Evolutionary conservation across 1,140 invertebrate species (phyloP).

Genomic region (Ptiloglossa arizonensis): DNA sequence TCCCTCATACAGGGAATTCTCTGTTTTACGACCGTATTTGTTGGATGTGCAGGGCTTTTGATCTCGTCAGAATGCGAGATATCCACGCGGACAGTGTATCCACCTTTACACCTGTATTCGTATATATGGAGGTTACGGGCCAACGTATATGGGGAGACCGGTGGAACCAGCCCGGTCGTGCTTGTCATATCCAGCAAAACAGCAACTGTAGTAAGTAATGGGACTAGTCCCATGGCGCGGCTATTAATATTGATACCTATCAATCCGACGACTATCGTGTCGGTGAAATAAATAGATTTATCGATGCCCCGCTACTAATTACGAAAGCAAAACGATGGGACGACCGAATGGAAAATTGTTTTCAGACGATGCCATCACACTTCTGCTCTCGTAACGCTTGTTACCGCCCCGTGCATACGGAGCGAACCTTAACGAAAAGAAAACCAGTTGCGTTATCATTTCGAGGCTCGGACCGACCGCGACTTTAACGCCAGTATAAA

Average conservation of each 20-base stretch:
- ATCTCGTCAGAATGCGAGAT: slow-evolving; percentile 76
- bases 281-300: slow-evolving; percentile 15
- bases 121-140: slow-evolving; percentile 63
- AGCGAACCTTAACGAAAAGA: no score
- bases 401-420: no score
- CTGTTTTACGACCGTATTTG: slow-evolving; percentile 67
- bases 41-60: slow-evolving; percentile 72
- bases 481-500: no score
- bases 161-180: slow-evolving; percentile 54
- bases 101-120: slow-evolving; percentile 73
- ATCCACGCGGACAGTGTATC: slow-evolving; percentile 60
- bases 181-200: slow-evolving; percentile 63
- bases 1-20: slow-evolving; percentile 50
- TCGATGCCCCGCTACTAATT: not conserved
- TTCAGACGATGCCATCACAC: not conserved
- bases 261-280: slow-evolving; percentile 6
- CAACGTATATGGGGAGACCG: slow-evolving; percentile 67
- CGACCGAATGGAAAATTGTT: not conserved
- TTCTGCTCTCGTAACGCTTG: no score
- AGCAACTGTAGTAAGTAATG: slow-evolving; percentile 46
- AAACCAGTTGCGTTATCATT: not conserved
- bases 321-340: not conserved
- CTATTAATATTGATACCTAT: slow-evolving; percentile 41
- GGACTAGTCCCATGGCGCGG: slow-evolving; percentile 28
- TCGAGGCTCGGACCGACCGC: no score